A percentile compares a stretch with the other conserved stretches of the same genome.
phyloP scores from a whole-genome alignment of 2,797 vertebrate genomes.

The Erethizon dorsatum region DNA sequence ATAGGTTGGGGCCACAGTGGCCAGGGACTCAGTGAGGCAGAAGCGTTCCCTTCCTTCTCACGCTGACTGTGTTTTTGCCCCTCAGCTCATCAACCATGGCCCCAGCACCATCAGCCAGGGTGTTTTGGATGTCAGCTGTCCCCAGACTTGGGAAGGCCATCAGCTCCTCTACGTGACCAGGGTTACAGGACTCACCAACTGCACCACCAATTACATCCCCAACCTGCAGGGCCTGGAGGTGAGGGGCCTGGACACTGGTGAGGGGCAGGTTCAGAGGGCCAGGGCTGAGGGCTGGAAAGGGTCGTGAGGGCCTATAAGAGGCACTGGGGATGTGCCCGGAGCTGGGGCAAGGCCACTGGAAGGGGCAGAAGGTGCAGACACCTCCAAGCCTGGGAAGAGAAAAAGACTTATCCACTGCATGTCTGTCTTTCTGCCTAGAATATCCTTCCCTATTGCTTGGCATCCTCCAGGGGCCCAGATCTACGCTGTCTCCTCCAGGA shows the following conservation, averaged over 20 bases:
- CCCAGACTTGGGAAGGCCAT: constrained; percentile 90
- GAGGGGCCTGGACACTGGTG: constrained; percentile 62
- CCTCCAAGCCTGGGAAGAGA: not conserved
- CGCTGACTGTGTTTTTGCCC: not conserved
- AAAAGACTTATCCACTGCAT: not conserved
- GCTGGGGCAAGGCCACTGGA: not conserved
- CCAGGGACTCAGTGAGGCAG: not conserved
- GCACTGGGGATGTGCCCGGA: not conserved
- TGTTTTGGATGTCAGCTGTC: constrained; percentile 93
- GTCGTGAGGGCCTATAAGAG: not conserved
- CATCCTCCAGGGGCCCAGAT: not conserved
- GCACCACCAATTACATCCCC: constrained; percentile 90
- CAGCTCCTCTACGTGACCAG: constrained; percentile 93
- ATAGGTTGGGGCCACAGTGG: not conserved
- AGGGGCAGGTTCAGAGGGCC: not conserved
- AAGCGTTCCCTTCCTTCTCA: not conserved
- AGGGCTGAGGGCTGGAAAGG: not conserved
- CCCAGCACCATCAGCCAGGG: constrained; percentile 95
- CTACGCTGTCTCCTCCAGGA: not conserved
- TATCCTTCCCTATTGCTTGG: not conserved
- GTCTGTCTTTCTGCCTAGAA: not conserved
- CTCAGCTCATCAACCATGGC: constrained; percentile 96
- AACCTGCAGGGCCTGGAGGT: constrained; percentile 93
- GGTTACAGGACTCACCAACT: constrained; percentile 93
- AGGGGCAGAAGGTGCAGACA: not conserved